phyloP scores from a whole-genome alignment of 2,113 vertebrate species.

The Brienomyrus longianalis region DNA sequence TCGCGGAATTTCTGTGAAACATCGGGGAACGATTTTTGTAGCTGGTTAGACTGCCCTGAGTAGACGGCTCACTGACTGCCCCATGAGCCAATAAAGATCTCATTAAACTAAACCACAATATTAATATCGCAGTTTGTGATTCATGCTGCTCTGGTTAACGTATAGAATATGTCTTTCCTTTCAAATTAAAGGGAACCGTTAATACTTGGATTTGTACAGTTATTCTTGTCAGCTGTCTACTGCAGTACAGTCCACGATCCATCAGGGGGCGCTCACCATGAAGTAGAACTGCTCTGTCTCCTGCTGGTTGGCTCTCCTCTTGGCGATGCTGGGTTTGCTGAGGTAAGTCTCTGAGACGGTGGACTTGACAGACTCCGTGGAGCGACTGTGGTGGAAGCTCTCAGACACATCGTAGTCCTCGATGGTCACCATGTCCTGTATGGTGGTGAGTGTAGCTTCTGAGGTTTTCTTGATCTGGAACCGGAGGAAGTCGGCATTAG shows the following conservation, averaged over 20 bases:
- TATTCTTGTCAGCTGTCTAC: neutral
- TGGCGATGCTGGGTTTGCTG: constrained; percentile 96
- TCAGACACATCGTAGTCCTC: constrained; percentile 97
- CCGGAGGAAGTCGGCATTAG: neutral
- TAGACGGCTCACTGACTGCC: neutral
- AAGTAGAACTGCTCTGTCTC: constrained; percentile 99
- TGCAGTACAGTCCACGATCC: neutral
- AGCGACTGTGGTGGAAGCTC: constrained; percentile 95
- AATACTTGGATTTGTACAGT: neutral
- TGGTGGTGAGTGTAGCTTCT: constrained; percentile 91
- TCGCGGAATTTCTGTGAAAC: constrained; percentile 93
- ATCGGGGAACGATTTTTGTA: constrained; percentile 23
- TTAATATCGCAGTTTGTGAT: neutral
- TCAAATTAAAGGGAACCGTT: neutral
- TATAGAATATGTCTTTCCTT: neutral
- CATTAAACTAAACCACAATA: neutral
- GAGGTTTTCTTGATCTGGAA: constrained; percentile 92
- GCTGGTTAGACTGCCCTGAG: constrained; percentile 40
- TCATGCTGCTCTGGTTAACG: neutral
- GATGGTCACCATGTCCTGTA: constrained; percentile 97
- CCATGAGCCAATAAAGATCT: neutral
- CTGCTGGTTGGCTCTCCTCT: constrained; percentile 93
- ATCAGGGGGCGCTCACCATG: constrained; percentile 65
- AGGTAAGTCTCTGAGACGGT: constrained; percentile 93
- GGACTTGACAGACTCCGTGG: constrained; percentile 93